Conservation (phyloP, 2,113 vertebrate species). For the Semnornis frantzii region DNA sequence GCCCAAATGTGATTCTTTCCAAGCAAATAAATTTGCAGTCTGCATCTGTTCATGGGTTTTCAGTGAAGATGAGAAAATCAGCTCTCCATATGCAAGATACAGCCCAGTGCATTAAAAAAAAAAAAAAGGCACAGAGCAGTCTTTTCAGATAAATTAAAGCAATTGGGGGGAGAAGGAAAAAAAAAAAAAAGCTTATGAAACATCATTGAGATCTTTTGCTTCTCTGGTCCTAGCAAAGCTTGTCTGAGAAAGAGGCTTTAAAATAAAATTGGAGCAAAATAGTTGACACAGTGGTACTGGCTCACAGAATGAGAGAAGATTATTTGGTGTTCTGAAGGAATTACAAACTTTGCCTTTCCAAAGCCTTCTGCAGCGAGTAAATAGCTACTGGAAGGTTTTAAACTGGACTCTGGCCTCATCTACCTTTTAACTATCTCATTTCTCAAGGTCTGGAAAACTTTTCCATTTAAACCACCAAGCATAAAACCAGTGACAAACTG, state of each 20-base stretch:
- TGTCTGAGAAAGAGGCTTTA: background rate
- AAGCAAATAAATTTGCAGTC: constrained; percentile 55
- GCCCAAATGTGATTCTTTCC: constrained; percentile 58
- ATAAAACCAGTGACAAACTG: background rate
- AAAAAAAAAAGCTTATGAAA: background rate
- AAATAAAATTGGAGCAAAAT: background rate
- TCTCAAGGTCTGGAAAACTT: background rate
- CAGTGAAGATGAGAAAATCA: constrained; percentile 56
- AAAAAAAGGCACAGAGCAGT: background rate
- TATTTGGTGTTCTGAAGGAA: background rate
- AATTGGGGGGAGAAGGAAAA: background rate
- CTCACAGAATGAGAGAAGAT: background rate
- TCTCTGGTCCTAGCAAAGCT: background rate
- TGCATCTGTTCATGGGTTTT: constrained; percentile 55
- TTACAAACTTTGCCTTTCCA: background rate
- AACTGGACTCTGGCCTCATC: background rate
- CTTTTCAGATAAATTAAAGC: constrained; percentile 41
- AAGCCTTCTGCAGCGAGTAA: background rate
- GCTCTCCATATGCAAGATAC: constrained; percentile 45
- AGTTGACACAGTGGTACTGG: background rate
- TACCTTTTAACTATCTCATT: background rate
- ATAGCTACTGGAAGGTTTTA: background rate
- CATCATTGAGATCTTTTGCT: background rate
- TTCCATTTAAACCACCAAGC: background rate
- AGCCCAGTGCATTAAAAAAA: constrained; percentile 25